Base-by-base conservation (phyloP, 2,797 vertebrate genomes). In the Coilia nasus region DNA sequence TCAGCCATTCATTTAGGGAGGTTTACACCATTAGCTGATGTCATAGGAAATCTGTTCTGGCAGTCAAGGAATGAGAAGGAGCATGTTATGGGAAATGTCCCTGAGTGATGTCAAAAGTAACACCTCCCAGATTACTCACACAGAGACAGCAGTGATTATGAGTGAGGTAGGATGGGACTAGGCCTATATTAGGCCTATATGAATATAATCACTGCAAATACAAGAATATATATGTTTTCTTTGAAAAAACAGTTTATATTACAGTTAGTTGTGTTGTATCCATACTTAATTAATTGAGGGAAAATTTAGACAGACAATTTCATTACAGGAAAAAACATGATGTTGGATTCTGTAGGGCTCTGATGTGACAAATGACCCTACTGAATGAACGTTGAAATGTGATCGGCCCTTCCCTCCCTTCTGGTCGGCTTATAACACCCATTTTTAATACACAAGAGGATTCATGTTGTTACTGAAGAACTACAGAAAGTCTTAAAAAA, bases 71-170 rank as follows among this genome's bases (percentile, higher is more conserved):
- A 75, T 86, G 56, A 41, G 17, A 41, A 83, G 85, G 31, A 84
- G 71, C 85, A 88, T 82, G 83, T 89, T 85, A 87, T 82, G 85
- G 81, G 82, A 82, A 84, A 92, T 91, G 88, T 89, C 78, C n/a
- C 82, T 88, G n/a, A 14, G 50, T 23, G 83, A 86, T 87, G 90
- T 81, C 80, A 91, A 90, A 93, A 89, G 83, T 89, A 83, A 89
- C 91, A 91, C 91, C 86, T 86, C 84, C 81, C 19, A 88, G 87
- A 86, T 85, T 71, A 85, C 87, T 83, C 81, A 60, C 85, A 83
- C 35, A 54, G 84, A 85, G 54, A 83, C 84, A 83, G 15, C 31
- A 35, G 31, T 75, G 67, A 75, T 75, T 35, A 41, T 41, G 67
- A 47, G 46, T 3, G 46, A 47, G 46, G 46, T 47, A 47, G 10